phyloP scores from a whole-genome alignment of 2,113 vertebrate species.

The Campylomormyrus tamandua region DNA sequence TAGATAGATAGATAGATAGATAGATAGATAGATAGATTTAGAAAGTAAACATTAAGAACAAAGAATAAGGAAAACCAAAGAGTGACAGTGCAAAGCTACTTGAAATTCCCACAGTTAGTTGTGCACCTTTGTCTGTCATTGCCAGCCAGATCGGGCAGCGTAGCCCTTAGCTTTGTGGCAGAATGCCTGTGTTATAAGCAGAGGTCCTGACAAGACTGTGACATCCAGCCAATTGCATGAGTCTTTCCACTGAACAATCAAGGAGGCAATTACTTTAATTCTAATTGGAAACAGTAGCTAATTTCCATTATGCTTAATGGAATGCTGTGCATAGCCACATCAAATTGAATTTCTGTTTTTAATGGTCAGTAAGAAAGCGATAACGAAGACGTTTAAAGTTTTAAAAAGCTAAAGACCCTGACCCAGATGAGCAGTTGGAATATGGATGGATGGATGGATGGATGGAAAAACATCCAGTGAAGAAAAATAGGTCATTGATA shows the following conservation, averaged over 20 bases:
- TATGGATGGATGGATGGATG: not conserved
- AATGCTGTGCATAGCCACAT: not conserved
- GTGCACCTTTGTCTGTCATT: not conserved
- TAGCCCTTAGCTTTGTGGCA: too few species aligned
- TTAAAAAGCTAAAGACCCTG: not conserved
- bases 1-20: too few species aligned
- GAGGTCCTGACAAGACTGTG: not conserved
- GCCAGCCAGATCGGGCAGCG: not conserved
- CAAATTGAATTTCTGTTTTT: not conserved
- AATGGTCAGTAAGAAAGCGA: not conserved
- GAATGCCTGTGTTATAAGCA: not conserved
- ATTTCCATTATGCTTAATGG: slow-evolving; percentile 21
- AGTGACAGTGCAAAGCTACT: not conserved
- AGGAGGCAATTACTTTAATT: slow-evolving; percentile 9
- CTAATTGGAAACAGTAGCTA: slow-evolving; percentile 24
- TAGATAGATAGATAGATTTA: too few species aligned
- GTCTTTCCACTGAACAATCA: slow-evolving; percentile 9
- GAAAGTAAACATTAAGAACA: too few species aligned
- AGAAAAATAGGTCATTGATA: not conserved
- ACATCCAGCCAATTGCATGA: not conserved
- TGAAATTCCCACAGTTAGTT: not conserved
- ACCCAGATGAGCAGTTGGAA: not conserved
- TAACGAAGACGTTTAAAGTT: not conserved
- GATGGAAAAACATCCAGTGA: not conserved
- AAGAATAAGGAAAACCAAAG: too few species aligned